These are phyloP conservation scores for Aleiodes sp. DNA, from an alignment of 1,140 invertebrate genomes.

Conservation along the genomic window DNA sequence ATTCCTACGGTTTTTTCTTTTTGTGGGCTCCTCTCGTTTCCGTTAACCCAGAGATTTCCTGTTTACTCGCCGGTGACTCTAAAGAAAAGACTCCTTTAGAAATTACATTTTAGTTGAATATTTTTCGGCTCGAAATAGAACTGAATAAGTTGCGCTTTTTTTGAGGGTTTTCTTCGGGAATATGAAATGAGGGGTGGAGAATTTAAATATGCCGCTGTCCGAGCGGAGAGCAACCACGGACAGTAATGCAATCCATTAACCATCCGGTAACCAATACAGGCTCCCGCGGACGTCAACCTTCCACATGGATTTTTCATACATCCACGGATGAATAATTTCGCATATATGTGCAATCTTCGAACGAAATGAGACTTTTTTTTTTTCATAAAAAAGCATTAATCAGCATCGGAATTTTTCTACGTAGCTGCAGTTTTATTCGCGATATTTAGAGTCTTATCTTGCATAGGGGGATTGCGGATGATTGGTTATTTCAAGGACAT, in stretches of 20 bases:
- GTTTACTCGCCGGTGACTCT: slow-evolving; percentile 18
- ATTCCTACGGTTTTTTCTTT: neutral
- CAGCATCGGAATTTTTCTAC: too few relatives aligned
- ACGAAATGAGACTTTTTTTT: slow-evolving; percentile 9
- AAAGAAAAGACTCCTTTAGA: slow-evolving; percentile 6
- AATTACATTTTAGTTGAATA: neutral
- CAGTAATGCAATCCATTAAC: slow-evolving; percentile 16
- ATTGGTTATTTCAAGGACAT: too few relatives aligned
- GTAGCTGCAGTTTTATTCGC: neutral
- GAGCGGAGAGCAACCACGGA: slow-evolving; percentile 13
- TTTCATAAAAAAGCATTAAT: too few relatives aligned
- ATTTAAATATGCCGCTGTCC: slow-evolving; percentile 11
- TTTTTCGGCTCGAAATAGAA: neutral
- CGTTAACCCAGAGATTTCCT: slow-evolving; percentile 15
- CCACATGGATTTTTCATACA: neutral
- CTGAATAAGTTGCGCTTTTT: neutral
- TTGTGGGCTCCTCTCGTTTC: neutral
- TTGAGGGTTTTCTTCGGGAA: neutral
- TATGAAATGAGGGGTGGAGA: neutral
- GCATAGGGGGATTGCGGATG: too few relatives aligned
- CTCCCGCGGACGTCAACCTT: slow-evolving; percentile 5
- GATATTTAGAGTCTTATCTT: too few relatives aligned
- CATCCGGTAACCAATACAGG: neutral
- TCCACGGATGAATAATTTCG: neutral
- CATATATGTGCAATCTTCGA: slow-evolving; percentile 1